Evolutionary conservation across 2,888 invertebrate genomes (phyloP), one percentile per base, ranked within the genome.

Genomic region (Caenorhabditis sp.): DNA sequence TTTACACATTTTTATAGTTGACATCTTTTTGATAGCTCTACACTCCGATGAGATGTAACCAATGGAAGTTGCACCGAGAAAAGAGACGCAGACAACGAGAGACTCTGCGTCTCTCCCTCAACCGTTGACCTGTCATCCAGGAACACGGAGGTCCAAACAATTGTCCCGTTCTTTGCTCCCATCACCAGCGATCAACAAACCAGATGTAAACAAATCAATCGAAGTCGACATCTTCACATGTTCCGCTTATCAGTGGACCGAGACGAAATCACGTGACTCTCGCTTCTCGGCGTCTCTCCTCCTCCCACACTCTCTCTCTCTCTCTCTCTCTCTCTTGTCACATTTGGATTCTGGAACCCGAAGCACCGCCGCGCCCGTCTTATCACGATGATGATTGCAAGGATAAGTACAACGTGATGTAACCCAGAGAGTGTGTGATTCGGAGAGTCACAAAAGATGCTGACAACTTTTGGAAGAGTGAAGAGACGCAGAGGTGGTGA

Each of bases 181-280:
- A 0, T 7, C 8, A 35, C 31, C 31, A 31, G 31, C 6, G 19
- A 59, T 59, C 59, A 59, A 59, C 59, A 59, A 59, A 59, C 35
- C 35, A 59, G 16, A 54, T 22, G 38, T 22, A 16, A 59, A 59
- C 59, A 51, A 54, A 44, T 19, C 56, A 31, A 10, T 35, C 49
- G n/a, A n/a, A n/a, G n/a, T 28, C 47, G 10, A 5, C 14, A 24
- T 1, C 16, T 79, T 79, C 77, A 69, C 77, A 79, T 76, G 76
- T 63, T 79, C 47, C 6, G 28, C 75, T 70, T 79, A 79, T 79
- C 63, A 79, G 14, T 28, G 12, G 49, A 35, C 31, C 38, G 38
- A 38, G 2, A 38, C 24, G 63, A 63, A 19, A 44, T 69, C 70
- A 70, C 77, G 70, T 70, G 70, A 70, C 70, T 44, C 61, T 63